phyloP scores from a whole-genome alignment of 1,140 invertebrate genomes.

The Brachionus rubens region DNA sequence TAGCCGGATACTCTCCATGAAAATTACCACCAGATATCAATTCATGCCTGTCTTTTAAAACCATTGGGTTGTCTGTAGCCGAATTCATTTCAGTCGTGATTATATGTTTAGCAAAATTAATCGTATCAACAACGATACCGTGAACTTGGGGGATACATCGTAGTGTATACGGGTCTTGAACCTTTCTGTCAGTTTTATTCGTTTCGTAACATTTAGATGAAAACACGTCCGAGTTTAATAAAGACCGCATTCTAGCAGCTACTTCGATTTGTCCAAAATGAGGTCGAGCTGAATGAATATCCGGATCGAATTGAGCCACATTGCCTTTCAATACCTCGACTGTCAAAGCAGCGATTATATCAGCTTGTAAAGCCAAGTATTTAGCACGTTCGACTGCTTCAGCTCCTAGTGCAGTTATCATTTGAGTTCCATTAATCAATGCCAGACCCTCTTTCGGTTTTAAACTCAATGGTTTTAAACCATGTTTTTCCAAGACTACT shows the following conservation, averaged over 20 bases:
- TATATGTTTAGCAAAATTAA: slow-evolving; percentile 4
- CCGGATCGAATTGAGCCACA: slow-evolving; percentile 69
- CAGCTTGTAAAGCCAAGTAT: slow-evolving; percentile 67
- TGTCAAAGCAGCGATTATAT: slow-evolving; percentile 70
- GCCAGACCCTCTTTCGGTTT: slow-evolving; percentile 71
- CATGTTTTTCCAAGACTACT: slow-evolving; percentile 66
- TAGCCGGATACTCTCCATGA: slow-evolving; percentile 73
- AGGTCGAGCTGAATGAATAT: slow-evolving; percentile 68
- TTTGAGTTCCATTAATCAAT: slow-evolving; percentile 73
- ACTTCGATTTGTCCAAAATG: slow-evolving; percentile 69
- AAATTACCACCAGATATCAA: slow-evolving; percentile 72
- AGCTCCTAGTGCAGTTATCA: slow-evolving; percentile 70
- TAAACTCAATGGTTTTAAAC: slow-evolving; percentile 66
- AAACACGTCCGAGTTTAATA: slow-evolving; percentile 69
- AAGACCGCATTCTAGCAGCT: slow-evolving; percentile 66
- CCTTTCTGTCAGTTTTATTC: slow-evolving; percentile 70
- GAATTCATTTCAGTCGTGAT: slow-evolving; percentile 66
- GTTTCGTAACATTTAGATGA: slow-evolving; percentile 72
- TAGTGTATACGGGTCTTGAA: slow-evolving; percentile 73
- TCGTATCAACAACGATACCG: neutral
- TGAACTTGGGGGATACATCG: slow-evolving; percentile 70
- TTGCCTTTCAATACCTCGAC: slow-evolving; percentile 73
- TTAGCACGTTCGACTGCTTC: slow-evolving; percentile 68
- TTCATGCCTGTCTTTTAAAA: slow-evolving; percentile 69
- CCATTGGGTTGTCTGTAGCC: slow-evolving; percentile 71